phyloP scores from a whole-genome alignment of 2,888 invertebrate species.

The Acholoe squamosa region DNA sequence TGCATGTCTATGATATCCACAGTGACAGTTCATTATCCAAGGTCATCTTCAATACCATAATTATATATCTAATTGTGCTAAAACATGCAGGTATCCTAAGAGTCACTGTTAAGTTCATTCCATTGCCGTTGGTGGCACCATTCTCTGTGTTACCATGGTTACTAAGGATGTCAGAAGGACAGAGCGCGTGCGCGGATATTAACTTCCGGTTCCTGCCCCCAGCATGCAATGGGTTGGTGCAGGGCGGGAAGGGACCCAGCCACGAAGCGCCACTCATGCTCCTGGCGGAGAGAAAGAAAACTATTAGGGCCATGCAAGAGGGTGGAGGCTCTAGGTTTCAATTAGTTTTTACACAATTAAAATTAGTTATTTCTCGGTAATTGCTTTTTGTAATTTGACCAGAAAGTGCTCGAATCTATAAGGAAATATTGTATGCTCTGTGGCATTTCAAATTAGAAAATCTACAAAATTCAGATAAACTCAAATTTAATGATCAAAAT shows the following conservation, averaged over 20 bases:
- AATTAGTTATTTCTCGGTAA: neutral
- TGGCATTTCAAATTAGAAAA: too few species aligned
- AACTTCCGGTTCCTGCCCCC: conserved; percentile 30
- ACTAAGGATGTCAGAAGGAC: conserved; percentile 20
- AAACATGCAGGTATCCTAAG: neutral
- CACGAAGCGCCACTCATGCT: conserved; percentile 44
- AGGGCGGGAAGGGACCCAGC: conserved; percentile 41
- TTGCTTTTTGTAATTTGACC: too few species aligned
- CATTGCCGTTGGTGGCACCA: neutral
- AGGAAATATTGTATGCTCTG: too few species aligned
- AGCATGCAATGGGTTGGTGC: conserved; percentile 53
- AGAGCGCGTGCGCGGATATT: conserved; percentile 30
- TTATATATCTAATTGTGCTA: too few species aligned
- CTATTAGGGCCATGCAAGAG: conserved; percentile 20
- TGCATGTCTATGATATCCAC: too few species aligned
- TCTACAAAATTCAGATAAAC: too few species aligned
- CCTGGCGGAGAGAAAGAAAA: conserved; percentile 43
- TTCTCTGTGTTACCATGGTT: conserved; percentile 25
- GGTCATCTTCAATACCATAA: too few species aligned
- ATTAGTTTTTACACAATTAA: neutral
- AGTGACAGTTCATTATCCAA: too few species aligned
- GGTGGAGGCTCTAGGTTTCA: neutral
- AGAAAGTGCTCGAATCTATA: too few species aligned
- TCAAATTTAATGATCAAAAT: too few species aligned
- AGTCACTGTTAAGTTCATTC: neutral